Evolutionary conservation across 92 coral and sea anemone genomes (phyloP).

Genomic region (Phymanthus crucifer): DNA sequence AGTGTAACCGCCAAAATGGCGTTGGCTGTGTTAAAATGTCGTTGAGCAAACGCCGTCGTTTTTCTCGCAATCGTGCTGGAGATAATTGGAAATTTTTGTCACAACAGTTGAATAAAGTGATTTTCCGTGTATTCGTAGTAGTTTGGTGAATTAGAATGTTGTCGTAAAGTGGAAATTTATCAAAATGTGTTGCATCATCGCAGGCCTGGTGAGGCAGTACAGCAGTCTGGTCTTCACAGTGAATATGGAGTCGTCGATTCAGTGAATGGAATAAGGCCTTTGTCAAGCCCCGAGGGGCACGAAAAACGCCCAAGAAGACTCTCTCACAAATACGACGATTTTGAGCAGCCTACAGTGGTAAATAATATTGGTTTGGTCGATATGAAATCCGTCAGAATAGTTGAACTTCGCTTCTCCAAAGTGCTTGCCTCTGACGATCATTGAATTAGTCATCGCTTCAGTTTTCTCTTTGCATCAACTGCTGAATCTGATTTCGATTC

Average conservation of each 20-base stretch:
- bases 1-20: slow-evolving; percentile 91
- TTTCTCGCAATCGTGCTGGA: slow-evolving; percentile 63
- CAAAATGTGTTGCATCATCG: slow-evolving; percentile 91
- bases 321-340: slow-evolving; percentile 99
- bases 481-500: slow-evolving; percentile 24
- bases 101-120: slow-evolving; percentile 66
- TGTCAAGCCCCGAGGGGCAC: slow-evolving; percentile 96
- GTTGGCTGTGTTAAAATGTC: slow-evolving; percentile 82
- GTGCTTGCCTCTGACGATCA: slow-evolving; percentile 33
- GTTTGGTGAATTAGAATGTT: slow-evolving; percentile 56
- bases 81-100: slow-evolving; percentile 48
- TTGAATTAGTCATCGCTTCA: slow-evolving; percentile 42
- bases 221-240: slow-evolving; percentile 91
- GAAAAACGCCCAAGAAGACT: slow-evolving; percentile 99
- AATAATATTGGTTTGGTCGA: slow-evolving; percentile 54
- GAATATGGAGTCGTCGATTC: slow-evolving; percentile 93
- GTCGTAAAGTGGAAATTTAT: slow-evolving; percentile 73
- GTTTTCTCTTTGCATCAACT: slow-evolving; percentile 18
- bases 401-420: slow-evolving; percentile 31
- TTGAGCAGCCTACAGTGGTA: slow-evolving; percentile 99
- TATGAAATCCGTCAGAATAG: slow-evolving; percentile 25
- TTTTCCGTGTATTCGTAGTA: slow-evolving; percentile 65
- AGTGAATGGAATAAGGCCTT: slow-evolving; percentile 90
- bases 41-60: slow-evolving; percentile 82
- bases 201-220: slow-evolving; percentile 98